Conservation (phyloP, 2,113 vertebrate genomes). For the Pogona vitticeps region DNA sequence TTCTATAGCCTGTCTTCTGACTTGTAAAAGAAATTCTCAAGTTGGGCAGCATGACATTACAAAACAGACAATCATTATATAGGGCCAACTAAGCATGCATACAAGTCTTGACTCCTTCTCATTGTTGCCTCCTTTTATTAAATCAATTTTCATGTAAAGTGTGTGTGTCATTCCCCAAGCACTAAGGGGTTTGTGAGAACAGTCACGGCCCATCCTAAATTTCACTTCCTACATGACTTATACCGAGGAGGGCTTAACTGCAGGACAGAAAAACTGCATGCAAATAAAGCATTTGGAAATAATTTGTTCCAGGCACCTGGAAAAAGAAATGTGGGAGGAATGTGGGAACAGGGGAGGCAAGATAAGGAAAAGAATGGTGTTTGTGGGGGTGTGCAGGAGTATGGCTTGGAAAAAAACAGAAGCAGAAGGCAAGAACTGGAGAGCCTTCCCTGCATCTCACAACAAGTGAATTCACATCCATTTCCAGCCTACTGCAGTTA, state of each 20-base stretch:
- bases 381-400: not conserved
- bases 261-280: not conserved
- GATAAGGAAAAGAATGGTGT: not conserved
- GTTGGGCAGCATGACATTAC: too few species aligned
- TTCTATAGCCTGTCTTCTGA: not conserved
- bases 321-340: not conserved
- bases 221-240: not conserved
- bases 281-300: not conserved
- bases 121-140: not conserved
- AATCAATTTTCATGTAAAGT: not conserved
- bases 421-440: too few species aligned
- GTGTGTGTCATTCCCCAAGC: not conserved
- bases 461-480: too few species aligned
- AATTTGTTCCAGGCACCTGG: not conserved
- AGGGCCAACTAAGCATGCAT: not conserved
- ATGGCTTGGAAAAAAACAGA: too few species aligned
- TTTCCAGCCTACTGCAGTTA: too few species aligned
- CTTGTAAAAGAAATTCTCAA: not conserved
- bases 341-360: too few species aligned
- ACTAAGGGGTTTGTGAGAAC: not conserved
- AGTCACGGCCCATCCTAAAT: too few species aligned
- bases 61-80: not conserved
- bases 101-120: too few species aligned
- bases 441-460: too few species aligned
- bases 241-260: not conserved